Evolutionary conservation across 2,113 vertebrate genomes (phyloP).

Genomic region (Gobio gobio): DNA sequence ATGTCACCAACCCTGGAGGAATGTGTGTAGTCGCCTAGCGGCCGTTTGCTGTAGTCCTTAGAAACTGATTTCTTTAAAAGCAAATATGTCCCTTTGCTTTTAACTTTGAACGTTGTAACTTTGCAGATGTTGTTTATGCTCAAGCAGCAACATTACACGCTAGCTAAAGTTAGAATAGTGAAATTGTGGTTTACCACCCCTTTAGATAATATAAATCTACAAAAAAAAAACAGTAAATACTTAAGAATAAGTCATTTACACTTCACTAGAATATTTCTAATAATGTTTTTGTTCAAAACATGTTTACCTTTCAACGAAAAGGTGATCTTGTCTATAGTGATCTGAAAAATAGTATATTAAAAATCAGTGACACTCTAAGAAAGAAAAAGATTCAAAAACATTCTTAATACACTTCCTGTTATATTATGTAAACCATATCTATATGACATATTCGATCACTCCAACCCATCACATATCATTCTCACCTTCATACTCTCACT

Average conservation of each 20-base stretch:
- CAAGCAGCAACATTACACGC: too few relatives aligned
- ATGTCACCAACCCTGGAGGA: too few relatives aligned
- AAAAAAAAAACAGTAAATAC: background rate
- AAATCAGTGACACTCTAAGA: conserved; percentile 45
- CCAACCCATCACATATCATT: background rate
- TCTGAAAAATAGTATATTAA: conserved; percentile 68
- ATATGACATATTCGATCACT: background rate
- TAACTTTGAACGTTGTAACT: too few relatives aligned
- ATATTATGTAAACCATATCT: background rate
- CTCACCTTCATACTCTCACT: conserved; percentile 69
- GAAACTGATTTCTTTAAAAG: too few relatives aligned
- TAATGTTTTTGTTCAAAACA: background rate
- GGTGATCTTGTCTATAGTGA: conserved; percentile 75
- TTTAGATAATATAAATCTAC: background rate
- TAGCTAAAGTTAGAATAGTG: too few relatives aligned
- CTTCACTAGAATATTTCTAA: background rate
- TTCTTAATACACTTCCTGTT: background rate
- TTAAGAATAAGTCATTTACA: background rate
- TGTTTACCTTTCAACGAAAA: conserved; percentile 88
- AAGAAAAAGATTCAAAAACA: background rate
- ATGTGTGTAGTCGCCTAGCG: too few relatives aligned
- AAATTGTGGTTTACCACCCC: too few relatives aligned
- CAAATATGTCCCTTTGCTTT: too few relatives aligned
- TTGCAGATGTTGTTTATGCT: too few relatives aligned
- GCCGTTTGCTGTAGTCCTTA: too few relatives aligned